phyloP scores from a whole-genome alignment of 2,797 vertebrate species.

The Natrix natrix region DNA sequence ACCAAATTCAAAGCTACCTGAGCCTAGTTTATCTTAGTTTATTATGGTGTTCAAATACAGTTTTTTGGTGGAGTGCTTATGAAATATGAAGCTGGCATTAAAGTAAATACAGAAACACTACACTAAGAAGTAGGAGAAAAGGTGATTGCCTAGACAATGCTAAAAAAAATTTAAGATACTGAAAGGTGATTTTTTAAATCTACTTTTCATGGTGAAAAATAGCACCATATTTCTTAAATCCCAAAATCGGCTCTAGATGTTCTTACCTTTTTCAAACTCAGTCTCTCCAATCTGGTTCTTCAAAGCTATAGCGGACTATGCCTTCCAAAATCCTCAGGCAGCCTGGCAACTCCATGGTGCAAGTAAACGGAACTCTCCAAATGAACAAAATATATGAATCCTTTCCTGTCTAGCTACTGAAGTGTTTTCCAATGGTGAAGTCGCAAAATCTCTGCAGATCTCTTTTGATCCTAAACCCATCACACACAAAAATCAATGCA shows the following conservation, averaged over 20 bases:
- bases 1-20: not conserved
- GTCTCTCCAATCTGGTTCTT: not conserved
- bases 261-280: not conserved
- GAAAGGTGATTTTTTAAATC: not conserved
- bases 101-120: not conserved
- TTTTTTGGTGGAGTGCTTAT: not conserved
- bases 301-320: not conserved
- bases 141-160: not conserved
- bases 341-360: not conserved
- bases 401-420: not conserved
- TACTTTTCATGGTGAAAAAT: not conserved
- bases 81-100: not conserved
- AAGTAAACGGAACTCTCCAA: not conserved
- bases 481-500: not conserved
- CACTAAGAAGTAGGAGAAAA: not conserved
- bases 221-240: not conserved
- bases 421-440: not conserved
- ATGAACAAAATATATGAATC: not conserved
- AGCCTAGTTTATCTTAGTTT: not conserved
- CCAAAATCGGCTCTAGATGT: not conserved
- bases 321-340: not conserved
- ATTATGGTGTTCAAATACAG: not conserved
- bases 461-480: constrained; percentile 35
- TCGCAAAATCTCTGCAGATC: constrained; percentile 13
- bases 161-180: not conserved